These are phyloP conservation scores for Camponotus fellah DNA, from an alignment of 2,888 invertebrate genomes.

Conservation along the genomic window DNA sequence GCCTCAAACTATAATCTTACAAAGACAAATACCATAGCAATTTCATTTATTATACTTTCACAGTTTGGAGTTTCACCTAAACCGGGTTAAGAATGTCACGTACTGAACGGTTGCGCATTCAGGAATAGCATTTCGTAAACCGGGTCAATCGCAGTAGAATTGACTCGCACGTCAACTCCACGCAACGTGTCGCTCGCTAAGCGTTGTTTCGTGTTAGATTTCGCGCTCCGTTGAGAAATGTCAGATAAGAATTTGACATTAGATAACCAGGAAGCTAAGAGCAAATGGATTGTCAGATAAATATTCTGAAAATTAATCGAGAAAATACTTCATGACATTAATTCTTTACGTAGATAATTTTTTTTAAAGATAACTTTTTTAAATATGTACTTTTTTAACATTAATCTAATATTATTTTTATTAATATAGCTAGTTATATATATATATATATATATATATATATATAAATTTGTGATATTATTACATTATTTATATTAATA, in stretches of 20 bases:
- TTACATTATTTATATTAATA: too few species aligned
- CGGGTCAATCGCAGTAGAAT: conserved; percentile 4
- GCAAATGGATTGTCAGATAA: background rate
- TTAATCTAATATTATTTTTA: background rate
- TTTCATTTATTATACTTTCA: background rate
- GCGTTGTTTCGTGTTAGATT: conserved; percentile 42
- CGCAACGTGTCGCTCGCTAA: conserved; percentile 26
- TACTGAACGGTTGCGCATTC: background rate
- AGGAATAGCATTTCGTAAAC: background rate
- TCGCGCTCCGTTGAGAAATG: conserved; percentile 32
- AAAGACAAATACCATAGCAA: background rate
- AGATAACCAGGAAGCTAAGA: conserved; percentile 12
- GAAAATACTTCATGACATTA: background rate
- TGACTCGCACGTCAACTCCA: conserved; percentile 5
- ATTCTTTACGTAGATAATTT: background rate
- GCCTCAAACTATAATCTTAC: background rate
- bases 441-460: too few species aligned
- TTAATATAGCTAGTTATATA: background rate
- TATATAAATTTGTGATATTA: too few species aligned
- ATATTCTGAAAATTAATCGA: background rate
- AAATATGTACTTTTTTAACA: background rate
- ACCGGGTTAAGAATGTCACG: background rate
- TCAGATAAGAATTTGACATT: conserved; percentile 22
- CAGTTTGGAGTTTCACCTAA: background rate
- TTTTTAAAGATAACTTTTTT: background rate